Percentiles rank a stretch among this genome's conserved stretches.
phyloP scores from a whole-genome alignment of 2,797 vertebrate species.

The Parauchenoglanis punctatus region DNA sequence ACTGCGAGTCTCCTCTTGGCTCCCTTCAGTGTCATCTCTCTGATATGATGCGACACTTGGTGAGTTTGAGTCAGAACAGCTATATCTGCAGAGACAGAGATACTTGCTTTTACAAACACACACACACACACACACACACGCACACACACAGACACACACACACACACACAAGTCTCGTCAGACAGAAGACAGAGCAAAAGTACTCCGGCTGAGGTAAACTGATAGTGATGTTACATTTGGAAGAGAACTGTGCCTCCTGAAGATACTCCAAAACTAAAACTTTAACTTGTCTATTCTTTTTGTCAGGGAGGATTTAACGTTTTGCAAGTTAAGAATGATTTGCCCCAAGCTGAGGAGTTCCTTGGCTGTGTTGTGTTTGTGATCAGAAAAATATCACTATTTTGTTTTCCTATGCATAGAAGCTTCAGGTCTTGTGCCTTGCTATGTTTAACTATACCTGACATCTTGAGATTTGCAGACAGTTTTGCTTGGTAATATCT shows the following conservation, averaged over 20 bases:
- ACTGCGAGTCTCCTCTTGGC: not conserved
- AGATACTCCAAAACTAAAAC: constrained; percentile 36
- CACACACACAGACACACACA: not conserved
- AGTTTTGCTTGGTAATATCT: constrained; percentile 50
- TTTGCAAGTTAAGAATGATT: constrained; percentile 36
- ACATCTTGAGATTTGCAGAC: not conserved
- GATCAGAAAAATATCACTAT: not conserved
- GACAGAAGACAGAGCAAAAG: constrained; percentile 28
- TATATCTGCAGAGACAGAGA: not conserved
- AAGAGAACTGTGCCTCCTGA: constrained; percentile 19
- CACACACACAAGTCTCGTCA: not conserved
- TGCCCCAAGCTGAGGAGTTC: not conserved
- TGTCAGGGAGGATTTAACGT: constrained; percentile 17
- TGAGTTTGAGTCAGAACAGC: constrained; percentile 3
- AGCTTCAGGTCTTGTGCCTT: not conserved
- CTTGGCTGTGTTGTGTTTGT: constrained; percentile 16
- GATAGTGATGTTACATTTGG: constrained; percentile 46
- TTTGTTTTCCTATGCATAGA: constrained; percentile 28
- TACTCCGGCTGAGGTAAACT: constrained; percentile 26
- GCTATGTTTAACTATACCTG: not conserved
- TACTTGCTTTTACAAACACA: not conserved
- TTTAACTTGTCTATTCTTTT: constrained; percentile 17
- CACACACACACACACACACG: constrained; percentile 1
- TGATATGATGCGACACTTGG: not conserved
- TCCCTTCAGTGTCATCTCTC: not conserved